Percentiles rank a stretch among this genome's conserved stretches.
Evolutionary conservation across 2,888 invertebrate species (phyloP).

Genomic region (Xestobium rufovillosum): DNA sequence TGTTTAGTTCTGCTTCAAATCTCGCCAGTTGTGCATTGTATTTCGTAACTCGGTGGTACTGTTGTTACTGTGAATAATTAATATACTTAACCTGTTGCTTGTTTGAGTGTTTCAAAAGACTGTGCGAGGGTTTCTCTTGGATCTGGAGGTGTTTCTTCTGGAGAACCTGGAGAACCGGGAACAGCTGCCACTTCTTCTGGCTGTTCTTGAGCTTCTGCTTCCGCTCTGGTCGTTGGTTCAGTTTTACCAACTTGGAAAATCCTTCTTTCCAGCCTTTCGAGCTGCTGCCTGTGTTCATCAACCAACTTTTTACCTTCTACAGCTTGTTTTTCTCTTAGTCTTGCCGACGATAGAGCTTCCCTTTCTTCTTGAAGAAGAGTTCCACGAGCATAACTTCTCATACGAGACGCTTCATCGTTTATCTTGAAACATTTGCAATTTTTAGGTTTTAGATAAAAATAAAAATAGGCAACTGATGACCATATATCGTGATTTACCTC

Average conservation of each 20-base stretch:
- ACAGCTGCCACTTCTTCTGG: conserved; percentile 40
- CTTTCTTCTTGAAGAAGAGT: conserved; percentile 64
- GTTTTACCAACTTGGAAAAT: conserved; percentile 59
- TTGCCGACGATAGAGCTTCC: conserved; percentile 58
- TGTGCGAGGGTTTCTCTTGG: conserved; percentile 51
- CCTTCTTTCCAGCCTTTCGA: conserved; percentile 69
- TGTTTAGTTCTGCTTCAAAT: too few relatives aligned
- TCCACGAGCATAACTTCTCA: conserved; percentile 61
- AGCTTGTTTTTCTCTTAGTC: conserved; percentile 56
- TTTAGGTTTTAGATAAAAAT: too few relatives aligned
- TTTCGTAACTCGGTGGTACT: too few relatives aligned
- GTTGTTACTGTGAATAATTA: not conserved
- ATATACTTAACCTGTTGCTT: conserved; percentile 60
- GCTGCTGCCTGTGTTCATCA: conserved; percentile 60
- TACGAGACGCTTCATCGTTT: conserved; percentile 65
- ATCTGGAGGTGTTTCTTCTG: conserved; percentile 32
- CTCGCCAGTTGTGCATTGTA: too few relatives aligned
- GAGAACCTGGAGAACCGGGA: too few relatives aligned
- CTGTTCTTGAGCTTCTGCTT: conserved; percentile 34
- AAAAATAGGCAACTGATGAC: too few relatives aligned
- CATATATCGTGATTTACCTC: too few relatives aligned
- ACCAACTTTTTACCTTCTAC: conserved; percentile 61
- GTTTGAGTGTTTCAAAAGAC: conserved; percentile 66
- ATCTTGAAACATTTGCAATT: conserved; percentile 56
- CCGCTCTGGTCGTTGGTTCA: conserved; percentile 34